Evolutionary conservation across 2,888 invertebrate genomes (phyloP).

Genomic region (Pasiphila rectangulata): DNA sequence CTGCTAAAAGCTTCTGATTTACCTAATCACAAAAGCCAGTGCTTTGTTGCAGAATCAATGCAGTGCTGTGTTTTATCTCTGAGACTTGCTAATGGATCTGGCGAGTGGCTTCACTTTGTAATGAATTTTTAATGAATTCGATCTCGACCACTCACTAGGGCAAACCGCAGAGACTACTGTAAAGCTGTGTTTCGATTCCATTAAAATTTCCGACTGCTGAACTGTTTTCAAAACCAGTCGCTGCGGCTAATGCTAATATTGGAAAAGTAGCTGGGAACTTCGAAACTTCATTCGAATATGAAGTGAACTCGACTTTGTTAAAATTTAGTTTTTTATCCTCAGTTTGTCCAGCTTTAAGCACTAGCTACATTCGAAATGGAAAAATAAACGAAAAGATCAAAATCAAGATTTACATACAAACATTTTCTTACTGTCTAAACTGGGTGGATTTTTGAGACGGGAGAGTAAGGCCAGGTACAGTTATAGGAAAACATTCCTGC

Average conservation of each 20-base stretch:
- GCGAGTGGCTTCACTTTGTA: conserved; percentile 18
- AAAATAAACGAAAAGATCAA: too few species aligned
- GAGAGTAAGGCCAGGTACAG: too few species aligned
- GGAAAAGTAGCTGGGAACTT: too few species aligned
- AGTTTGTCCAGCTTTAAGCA: too few species aligned
- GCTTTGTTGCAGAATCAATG: conserved; percentile 10
- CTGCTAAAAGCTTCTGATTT: neutral
- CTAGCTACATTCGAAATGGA: too few species aligned
- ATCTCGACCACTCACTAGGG: conserved; percentile 22
- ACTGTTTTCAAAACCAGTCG: conserved; percentile 3
- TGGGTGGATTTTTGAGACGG: too few species aligned
- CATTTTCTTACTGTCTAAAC: too few species aligned
- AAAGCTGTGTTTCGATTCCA: conserved; percentile 15
- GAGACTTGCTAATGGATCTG: conserved; percentile 31
- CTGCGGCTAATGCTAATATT: conserved; percentile 1
- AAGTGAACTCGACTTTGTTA: neutral
- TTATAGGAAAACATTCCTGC: too few species aligned
- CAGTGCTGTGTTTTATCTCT: conserved; percentile 14
- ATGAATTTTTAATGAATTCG: conserved; percentile 32
- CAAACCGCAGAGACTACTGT: conserved; percentile 21
- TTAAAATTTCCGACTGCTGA: conserved; percentile 4
- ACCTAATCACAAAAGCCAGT: neutral
- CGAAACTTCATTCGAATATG: neutral
- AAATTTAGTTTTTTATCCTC: neutral
- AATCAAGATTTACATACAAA: too few species aligned